Percentiles rank a stretch among this genome's conserved stretches.
Evolutionary conservation across 2,888 invertebrate genomes (phyloP).

Genomic region (Callosobruchus maculatus): DNA sequence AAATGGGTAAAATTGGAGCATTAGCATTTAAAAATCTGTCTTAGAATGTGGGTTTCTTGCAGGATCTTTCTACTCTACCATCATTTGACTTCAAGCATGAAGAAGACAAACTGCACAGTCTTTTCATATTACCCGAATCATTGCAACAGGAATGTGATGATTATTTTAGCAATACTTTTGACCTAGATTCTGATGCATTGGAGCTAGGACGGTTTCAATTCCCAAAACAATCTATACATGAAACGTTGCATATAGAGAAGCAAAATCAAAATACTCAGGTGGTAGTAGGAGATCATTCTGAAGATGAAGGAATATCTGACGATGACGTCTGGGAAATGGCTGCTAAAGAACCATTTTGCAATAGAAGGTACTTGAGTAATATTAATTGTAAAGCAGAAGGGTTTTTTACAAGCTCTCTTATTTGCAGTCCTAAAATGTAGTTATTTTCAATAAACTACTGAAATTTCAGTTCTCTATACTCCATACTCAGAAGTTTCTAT

Average conservation of each 20-base stretch:
- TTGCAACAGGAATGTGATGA: constrained; percentile 11
- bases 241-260: neutral
- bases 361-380: neutral
- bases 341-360: constrained; percentile 13
- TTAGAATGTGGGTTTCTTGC: constrained; percentile 8
- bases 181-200: neutral
- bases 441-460: too few species aligned
- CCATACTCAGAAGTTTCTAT: too few species aligned
- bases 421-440: too few species aligned
- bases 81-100: constrained; percentile 15
- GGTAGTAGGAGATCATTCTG: constrained; percentile 31
- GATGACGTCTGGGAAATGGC: constrained; percentile 40
- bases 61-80: constrained; percentile 31
- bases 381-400: too few species aligned
- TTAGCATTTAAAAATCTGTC: neutral
- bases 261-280: constrained; percentile 18
- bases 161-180: neutral
- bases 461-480: too few species aligned
- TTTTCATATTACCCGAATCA: constrained; percentile 15
- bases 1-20: constrained; percentile 4
- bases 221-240: neutral
- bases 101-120: constrained; percentile 20
- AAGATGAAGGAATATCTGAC: constrained; percentile 1
- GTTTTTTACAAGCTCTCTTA: too few species aligned
- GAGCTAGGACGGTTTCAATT: neutral